Base-by-base conservation (phyloP, 2,888 invertebrate species). In the Siphonodentalium dalli region DNA sequence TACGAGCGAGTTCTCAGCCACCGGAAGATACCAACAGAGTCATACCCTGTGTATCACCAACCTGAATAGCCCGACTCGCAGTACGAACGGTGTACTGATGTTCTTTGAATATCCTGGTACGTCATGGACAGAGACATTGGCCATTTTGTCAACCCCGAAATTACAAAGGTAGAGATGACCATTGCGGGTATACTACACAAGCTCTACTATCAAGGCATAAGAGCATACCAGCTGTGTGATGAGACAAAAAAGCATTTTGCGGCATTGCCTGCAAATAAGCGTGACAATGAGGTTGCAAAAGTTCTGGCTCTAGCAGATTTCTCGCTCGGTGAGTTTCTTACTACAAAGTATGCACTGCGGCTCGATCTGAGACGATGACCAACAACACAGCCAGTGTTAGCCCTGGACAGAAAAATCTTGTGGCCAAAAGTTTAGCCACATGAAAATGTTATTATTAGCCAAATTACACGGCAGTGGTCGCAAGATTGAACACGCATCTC, bases 31-130 rank as follows among this genome's bases (percentile, higher is more conserved):
- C 39, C 33, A 4, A 58, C 53, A 37, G 49, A 33, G 37, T 35
- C 59, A 65, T 33, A 53, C 53, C 20, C 45, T 59, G 3, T 65
- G 63, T 54, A 65, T 59, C 27, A 50, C 63, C 7, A 58, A 56
- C 27, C 24, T 62, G 9, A 65, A 56, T 53, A 54, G 56, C 2
- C 55, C 57, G 1, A 58, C 59, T 24, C 11, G 58, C 31, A 56
- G 52, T 40, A 65, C 59, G 65, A 60, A 58, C 43, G 62, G 57
- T 13, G 58, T 63, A 31, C 39, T 61, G 9, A 54, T 63, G 57
- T 15, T 61, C 18, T 61, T 59, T 38, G 59, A 57, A 49, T 56
- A 56, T 31, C 58, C 43, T 9, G 38, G 38, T 15, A 18, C 31
- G 24, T 29, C 44, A 39, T 48, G n/a, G 8, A 23, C 31, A 33